Conservation (phyloP, 2,797 vertebrate species). For the Serranus cabrilla region DNA sequence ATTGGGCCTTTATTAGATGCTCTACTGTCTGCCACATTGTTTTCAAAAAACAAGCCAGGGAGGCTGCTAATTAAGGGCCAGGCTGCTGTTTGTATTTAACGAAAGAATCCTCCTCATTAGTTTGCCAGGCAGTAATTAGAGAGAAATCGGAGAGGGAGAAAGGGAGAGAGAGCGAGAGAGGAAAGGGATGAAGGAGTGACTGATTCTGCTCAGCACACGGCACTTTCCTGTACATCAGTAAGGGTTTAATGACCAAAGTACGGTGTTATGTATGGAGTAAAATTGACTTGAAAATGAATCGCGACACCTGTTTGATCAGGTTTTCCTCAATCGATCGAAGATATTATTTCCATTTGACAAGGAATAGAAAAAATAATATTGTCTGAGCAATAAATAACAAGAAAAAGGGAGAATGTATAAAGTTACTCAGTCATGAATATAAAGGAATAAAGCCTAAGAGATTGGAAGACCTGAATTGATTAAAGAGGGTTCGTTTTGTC, state of each 20-base stretch:
- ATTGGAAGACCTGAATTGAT: background rate
- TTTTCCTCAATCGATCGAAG: background rate
- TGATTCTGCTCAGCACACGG: conserved; percentile 39
- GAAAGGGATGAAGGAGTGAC: conserved; percentile 40
- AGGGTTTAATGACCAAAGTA: conserved; percentile 12
- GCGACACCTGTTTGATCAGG: conserved; percentile 1
- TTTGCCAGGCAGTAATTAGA: conserved; percentile 71
- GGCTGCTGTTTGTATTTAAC: conserved; percentile 74
- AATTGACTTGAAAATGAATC: background rate
- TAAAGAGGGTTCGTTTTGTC: conserved; percentile 7
- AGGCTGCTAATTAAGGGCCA: conserved; percentile 75
- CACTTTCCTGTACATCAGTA: conserved; percentile 12
- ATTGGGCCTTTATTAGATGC: conserved; percentile 49
- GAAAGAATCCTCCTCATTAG: conserved; percentile 73
- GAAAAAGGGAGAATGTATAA: background rate
- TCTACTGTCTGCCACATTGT: conserved; percentile 47
- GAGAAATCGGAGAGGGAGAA: conserved; percentile 20
- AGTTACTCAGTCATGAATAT: background rate
- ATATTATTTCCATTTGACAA: background rate
- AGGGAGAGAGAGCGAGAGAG: background rate
- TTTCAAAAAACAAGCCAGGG: conserved; percentile 70
- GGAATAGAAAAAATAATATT: background rate
- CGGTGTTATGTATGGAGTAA: background rate
- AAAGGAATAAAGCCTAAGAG: background rate
- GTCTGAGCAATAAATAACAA: background rate